Base-by-base conservation (phyloP, 2,797 vertebrate genomes). In the Pseudochirops corinnae region DNA sequence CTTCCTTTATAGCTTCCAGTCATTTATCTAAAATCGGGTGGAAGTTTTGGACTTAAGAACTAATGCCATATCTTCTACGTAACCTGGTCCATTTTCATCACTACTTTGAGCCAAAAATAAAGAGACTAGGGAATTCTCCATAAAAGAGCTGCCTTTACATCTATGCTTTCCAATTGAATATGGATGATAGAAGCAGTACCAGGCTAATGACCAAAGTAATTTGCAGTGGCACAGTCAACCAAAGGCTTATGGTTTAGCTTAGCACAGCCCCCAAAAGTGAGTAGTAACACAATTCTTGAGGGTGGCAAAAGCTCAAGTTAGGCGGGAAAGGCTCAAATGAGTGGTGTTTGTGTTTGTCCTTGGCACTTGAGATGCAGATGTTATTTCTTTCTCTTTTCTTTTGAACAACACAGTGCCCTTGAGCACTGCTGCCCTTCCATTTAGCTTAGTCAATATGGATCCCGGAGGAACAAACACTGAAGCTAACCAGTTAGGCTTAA, bases 361-460 rank as follows among this genome's bases (percentile, higher is more conserved):
- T 55, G 92, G 28, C 46, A 4, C 55, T 1, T 9, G 4, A 56
- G 92, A 46, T 52, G 31, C 39, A 87, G 1, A 31, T 0, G 1
- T 53, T 1, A 24, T 7, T 87, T 50, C 55, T 4, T 0, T 0
- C 0, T 31, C 18, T 50, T 46, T 10, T 60, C 52, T 55, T 91
- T 53, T 3, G 55, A 93, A 93, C 58, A 56, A 56, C 57, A 46
- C 74, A 5, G 0, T 31, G 55, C 90, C 96, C 94, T 95, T 91
- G 93, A 95, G 95, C 96, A 26, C 55, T 0, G 29, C 93, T 46
- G 16, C 53, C 56, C 93, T 56, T 55, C 62, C 91, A 29, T 58
- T 93, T 29, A 52, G 3, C 39, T 56, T 0, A 46, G 55, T 95
- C 96, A 90, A 14, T 92, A 11, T 16, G 50, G 52, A 56, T 94